These are phyloP conservation scores for Heliangelus exortis DNA, from an alignment of 2,797 vertebrate genomes.

Conservation along the genomic window DNA sequence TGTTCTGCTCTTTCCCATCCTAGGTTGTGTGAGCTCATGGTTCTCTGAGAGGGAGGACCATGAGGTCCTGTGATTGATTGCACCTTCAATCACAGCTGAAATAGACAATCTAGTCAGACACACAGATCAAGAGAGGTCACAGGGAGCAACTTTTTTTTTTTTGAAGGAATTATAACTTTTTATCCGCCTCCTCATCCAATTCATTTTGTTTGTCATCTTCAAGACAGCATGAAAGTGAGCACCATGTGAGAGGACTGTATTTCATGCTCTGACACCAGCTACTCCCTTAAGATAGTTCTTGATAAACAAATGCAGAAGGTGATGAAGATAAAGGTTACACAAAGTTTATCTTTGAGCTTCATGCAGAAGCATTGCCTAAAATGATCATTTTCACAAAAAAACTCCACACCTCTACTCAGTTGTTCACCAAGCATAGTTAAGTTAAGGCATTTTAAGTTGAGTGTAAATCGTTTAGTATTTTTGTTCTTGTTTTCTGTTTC, in stretches of 20 bases:
- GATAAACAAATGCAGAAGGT: not conserved
- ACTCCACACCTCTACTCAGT: not conserved
- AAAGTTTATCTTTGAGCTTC: not conserved
- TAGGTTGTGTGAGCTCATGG: not conserved
- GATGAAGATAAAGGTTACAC: not conserved
- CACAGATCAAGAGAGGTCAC: not conserved
- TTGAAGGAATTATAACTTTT: not conserved
- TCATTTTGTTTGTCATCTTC: not conserved
- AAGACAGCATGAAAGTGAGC: not conserved
- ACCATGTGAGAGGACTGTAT: not conserved
- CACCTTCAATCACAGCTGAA: not conserved
- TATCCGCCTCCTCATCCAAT: not conserved
- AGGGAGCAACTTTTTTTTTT: not conserved
- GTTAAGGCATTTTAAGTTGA: not conserved
- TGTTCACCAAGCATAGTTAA: not conserved
- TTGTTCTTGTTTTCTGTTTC: too few species aligned
- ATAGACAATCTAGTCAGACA: not conserved
- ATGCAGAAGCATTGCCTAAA: not conserved
- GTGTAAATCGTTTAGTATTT: not conserved
- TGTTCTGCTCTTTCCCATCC: not conserved
- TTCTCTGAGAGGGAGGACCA: not conserved
- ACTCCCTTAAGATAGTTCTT: not conserved
- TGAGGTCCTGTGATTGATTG: not conserved
- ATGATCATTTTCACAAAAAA: not conserved
- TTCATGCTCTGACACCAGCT: not conserved